A percentile compares a stretch with the other conserved stretches of the same genome.
Conservation (phyloP, 2,113 vertebrate genomes). For the Salvator merianae region DNA sequence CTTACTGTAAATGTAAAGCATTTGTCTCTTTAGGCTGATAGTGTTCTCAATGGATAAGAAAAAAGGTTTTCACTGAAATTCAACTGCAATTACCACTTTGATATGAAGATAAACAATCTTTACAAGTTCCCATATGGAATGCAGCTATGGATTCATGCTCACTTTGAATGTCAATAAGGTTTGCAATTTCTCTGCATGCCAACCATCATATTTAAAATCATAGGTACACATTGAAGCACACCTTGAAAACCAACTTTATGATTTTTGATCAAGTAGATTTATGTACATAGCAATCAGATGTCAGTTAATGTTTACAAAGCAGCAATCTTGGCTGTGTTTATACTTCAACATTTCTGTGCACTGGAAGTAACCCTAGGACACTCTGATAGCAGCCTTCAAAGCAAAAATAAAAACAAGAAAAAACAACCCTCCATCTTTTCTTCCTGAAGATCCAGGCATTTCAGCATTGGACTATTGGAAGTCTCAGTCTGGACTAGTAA, state of each 20-base stretch:
- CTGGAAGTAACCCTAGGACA: no score
- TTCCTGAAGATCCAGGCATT: no score
- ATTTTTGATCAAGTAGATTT: neutral
- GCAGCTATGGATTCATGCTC: neutral
- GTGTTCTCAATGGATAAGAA: constrained; percentile 11
- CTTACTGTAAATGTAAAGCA: constrained; percentile 2
- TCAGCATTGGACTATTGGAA: no score
- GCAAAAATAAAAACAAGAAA: no score
- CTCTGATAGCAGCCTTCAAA: no score
- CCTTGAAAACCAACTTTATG: neutral
- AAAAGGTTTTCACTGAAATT: constrained; percentile 12
- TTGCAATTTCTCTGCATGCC: neutral
- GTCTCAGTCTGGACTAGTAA: no score
- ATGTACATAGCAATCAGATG: neutral
- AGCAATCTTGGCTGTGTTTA: neutral
- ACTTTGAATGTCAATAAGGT: neutral
- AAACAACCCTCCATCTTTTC: no score
- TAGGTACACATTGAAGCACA: neutral
- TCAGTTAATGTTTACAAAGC: neutral
- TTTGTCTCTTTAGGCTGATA: constrained; percentile 19
- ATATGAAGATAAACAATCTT: constrained; percentile 30
- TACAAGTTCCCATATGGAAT: constrained; percentile 1
- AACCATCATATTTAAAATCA: neutral
- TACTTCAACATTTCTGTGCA: no score
- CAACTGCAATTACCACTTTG: constrained; percentile 16